Evolutionary conservation across 2,113 vertebrate species (phyloP).

Genomic region (Etheostoma cragini): DNA sequence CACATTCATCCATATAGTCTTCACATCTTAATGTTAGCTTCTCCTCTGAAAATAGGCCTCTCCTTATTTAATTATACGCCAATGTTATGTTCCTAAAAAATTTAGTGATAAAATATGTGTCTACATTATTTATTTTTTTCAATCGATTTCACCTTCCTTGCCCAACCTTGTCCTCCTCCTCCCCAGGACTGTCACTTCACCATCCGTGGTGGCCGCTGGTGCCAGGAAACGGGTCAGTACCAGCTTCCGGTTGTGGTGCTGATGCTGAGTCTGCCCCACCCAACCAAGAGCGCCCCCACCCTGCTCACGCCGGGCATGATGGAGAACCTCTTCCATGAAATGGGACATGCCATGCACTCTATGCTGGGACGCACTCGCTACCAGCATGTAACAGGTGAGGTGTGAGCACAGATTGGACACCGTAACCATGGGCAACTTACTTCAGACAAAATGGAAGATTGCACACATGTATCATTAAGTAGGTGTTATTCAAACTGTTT

Average conservation of each 20-base stretch:
- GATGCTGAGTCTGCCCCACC: constrained; percentile 93
- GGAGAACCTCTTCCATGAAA: constrained; percentile 99
- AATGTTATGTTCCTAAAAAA: not conserved
- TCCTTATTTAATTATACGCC: not conserved
- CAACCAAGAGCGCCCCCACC: constrained; percentile 84
- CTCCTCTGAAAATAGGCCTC: not conserved
- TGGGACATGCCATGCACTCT: constrained; percentile 99
- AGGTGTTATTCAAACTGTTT: not conserved
- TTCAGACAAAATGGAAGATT: not conserved
- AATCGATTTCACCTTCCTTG: not conserved
- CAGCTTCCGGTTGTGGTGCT: constrained; percentile 96
- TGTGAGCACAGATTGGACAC: not conserved
- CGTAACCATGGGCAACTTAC: not conserved
- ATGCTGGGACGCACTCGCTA: constrained; percentile 97
- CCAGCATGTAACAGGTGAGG: constrained; percentile 94
- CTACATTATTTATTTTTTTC: not conserved
- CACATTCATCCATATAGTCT: not conserved
- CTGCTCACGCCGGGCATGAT: constrained; percentile 95
- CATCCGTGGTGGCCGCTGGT: constrained; percentile 92
- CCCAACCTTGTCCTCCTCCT: too few relatives aligned
- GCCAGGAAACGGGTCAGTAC: constrained; percentile 88
- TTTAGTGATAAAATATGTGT: not conserved
- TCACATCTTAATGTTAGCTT: not conserved
- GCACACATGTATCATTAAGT: not conserved
- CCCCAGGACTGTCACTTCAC: constrained; percentile 97